A percentile compares a stretch with the other conserved stretches of the same genome.
Evolutionary conservation across 2,113 vertebrate species (phyloP).

Genomic region (Onychostruthus taczanowskii): DNA sequence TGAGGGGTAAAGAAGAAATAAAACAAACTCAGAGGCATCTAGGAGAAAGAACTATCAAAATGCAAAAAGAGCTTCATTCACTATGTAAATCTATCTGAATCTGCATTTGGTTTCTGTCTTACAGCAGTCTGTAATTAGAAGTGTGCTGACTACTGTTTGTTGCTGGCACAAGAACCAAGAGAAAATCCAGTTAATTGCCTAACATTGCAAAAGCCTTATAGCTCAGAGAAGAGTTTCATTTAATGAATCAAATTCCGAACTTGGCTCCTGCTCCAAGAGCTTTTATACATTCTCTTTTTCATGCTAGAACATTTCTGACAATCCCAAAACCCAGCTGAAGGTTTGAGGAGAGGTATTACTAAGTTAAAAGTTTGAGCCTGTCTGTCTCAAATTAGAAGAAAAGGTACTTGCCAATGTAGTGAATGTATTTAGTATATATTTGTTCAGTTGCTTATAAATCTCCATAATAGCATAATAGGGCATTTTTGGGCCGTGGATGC

Average conservation of each 20-base stretch:
- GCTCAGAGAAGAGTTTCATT: not conserved
- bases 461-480: not conserved
- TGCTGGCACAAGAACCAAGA: not conserved
- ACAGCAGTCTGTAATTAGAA: constrained; percentile 3
- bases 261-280: not conserved
- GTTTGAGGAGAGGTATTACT: not conserved
- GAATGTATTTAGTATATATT: not conserved
- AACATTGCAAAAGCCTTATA: not conserved
- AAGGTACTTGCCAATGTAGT: not conserved
- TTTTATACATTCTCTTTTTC: not conserved
- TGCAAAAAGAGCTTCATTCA: not conserved
- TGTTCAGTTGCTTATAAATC: not conserved
- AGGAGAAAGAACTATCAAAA: not conserved
- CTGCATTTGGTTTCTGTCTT: constrained; percentile 14
- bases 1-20: not conserved
- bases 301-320: not conserved
- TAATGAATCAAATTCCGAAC: not conserved
- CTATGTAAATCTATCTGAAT: constrained; percentile 26
- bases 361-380: not conserved
- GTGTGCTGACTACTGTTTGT: not conserved
- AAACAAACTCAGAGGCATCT: not conserved
- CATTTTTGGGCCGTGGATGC: not conserved
- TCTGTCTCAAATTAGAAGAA: not conserved
- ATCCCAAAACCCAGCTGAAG: not conserved
- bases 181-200: constrained; percentile 16